Evolutionary conservation across 2,888 invertebrate species (phyloP).

Genomic region (Drosophila borealis): DNA sequence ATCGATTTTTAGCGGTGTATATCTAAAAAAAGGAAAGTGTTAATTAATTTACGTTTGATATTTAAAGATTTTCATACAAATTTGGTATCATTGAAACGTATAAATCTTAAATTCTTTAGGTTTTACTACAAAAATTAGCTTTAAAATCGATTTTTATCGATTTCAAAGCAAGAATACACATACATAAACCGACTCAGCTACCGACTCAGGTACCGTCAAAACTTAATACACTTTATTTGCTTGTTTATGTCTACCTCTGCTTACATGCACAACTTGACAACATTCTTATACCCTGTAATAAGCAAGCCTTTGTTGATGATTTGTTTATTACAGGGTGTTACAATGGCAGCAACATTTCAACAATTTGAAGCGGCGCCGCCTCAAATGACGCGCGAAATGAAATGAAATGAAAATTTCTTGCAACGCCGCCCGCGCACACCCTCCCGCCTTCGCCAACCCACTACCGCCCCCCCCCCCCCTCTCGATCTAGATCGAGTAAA

Average conservation of each 20-base stretch:
- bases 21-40: too few species aligned
- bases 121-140: too few species aligned
- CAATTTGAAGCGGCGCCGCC: conserved; percentile 77
- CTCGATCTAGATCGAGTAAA: conserved; percentile 52
- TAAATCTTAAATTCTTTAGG: too few species aligned
- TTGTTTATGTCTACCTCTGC: too few species aligned
- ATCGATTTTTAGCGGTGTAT: too few species aligned
- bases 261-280: not conserved
- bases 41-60: too few species aligned
- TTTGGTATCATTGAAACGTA: too few species aligned
- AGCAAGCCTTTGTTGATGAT: not conserved
- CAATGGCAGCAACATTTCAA: conserved; percentile 48
- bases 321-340: conserved; percentile 11
- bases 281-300: not conserved
- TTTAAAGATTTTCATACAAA: too few species aligned
- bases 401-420: conserved; percentile 74
- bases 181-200: too few species aligned
- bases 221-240: too few species aligned
- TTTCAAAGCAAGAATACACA: not conserved
- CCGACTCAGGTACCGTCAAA: too few species aligned
- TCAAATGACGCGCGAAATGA: conserved; percentile 79
- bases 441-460: not conserved
- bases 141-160: not conserved
- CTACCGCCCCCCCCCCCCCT: not conserved
- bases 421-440: not conserved